Evolutionary conservation across 2,797 vertebrate genomes (phyloP).

Genomic region (Etheostoma perlongum): DNA sequence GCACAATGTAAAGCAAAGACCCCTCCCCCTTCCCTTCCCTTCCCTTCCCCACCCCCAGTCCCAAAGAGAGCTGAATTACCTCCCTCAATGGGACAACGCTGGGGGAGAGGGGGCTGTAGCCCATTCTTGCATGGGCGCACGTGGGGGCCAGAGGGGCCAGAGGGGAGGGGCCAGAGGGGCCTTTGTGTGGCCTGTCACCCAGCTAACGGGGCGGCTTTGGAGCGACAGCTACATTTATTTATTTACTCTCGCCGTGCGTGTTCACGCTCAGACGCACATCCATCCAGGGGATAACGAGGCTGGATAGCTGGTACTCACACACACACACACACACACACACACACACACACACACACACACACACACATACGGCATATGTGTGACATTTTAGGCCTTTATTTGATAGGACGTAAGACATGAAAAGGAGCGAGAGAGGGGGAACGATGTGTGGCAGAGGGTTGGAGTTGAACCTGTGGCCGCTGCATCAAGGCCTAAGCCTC

Average conservation of each 20-base stretch:
- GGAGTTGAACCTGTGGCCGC: no score
- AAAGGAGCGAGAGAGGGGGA: no score
- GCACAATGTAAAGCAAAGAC: constrained; percentile 50
- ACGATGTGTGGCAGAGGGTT: no score
- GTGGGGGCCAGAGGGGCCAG: constrained; percentile 30
- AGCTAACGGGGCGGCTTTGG: constrained; percentile 57
- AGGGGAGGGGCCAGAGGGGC: constrained; percentile 8
- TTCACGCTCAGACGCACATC: constrained; percentile 41
- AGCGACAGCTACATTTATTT: constrained; percentile 59
- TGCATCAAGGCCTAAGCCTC: no score
- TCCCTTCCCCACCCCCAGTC: constrained; percentile 3
- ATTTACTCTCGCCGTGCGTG: constrained; percentile 48
- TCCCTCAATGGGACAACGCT: constrained; percentile 51
- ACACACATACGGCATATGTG: no score
- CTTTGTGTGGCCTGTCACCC: constrained; percentile 67
- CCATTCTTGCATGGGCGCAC: constrained; percentile 39
- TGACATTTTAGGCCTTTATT: no score
- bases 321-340: neutral
- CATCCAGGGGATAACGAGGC: constrained; percentile 4
- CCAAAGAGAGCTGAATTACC: constrained; percentile 65
- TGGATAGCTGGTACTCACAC: neutral
- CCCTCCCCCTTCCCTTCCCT: neutral
- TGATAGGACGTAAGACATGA: no score
- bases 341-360: neutral
- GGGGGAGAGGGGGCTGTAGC: constrained; percentile 5